Conservation (phyloP, 1,140 invertebrate genomes). For the Teleopsis dalmanni region DNA sequence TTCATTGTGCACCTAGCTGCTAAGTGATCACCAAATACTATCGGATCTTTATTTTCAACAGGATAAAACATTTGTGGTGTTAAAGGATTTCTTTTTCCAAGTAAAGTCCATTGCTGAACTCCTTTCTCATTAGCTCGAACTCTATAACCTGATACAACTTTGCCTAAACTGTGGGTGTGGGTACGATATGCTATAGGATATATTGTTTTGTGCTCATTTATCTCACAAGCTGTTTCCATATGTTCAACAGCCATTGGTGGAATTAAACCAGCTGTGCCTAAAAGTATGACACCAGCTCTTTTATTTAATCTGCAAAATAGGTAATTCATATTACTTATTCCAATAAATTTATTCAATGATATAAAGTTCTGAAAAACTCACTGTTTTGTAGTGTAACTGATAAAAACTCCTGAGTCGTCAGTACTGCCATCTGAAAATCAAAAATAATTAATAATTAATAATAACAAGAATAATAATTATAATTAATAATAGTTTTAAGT, state of each 20-base stretch:
- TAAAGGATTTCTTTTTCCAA: slow-evolving; percentile 88
- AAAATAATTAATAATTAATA: too few species aligned
- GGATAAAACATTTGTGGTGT: slow-evolving; percentile 96
- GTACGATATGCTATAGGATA: slow-evolving; percentile 92
- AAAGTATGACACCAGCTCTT: slow-evolving; percentile 76
- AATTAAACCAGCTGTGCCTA: slow-evolving; percentile 76
- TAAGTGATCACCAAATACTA: slow-evolving; percentile 62
- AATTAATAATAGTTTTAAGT: background rate
- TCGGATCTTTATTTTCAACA: slow-evolving; percentile 55
- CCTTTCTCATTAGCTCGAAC: slow-evolving; percentile 54
- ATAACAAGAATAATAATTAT: slow-evolving; percentile 1
- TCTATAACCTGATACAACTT: slow-evolving; percentile 81
- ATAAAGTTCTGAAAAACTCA: too few species aligned
- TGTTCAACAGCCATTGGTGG: slow-evolving; percentile 62
- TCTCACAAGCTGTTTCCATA: slow-evolving; percentile 80
- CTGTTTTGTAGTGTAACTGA: slow-evolving; percentile 68
- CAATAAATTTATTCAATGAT: too few species aligned
- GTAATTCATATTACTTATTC: background rate
- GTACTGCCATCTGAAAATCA: slow-evolving; percentile 59
- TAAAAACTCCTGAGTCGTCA: slow-evolving; percentile 74
- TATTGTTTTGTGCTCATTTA: slow-evolving; percentile 74
- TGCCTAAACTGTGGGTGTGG: slow-evolving; percentile 84
- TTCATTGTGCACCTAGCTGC: slow-evolving; percentile 89
- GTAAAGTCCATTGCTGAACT: slow-evolving; percentile 65
- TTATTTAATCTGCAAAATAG: slow-evolving; percentile 55